phyloP scores from a whole-genome alignment of 1,140 invertebrate genomes.

The Formica exsecta region DNA sequence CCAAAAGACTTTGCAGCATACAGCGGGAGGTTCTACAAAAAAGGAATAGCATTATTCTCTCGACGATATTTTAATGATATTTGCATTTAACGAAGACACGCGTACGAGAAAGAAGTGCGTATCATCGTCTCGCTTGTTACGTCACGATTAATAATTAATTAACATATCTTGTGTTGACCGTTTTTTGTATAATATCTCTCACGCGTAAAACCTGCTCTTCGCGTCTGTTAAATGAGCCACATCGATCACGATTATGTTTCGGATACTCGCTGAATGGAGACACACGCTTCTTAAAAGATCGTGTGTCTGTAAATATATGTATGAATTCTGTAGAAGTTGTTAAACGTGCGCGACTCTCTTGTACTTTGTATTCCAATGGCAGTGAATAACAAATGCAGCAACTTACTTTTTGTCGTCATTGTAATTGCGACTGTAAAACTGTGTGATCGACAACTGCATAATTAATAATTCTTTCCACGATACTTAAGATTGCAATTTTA shows the following conservation, averaged over 20 bases:
- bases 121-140: not conserved
- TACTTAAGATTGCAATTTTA: not conserved
- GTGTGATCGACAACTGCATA: not conserved
- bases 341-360: not conserved
- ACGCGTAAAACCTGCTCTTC: not conserved
- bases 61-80: conserved; percentile 21
- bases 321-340: not conserved
- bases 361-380: not conserved
- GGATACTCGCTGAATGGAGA: conserved; percentile 7
- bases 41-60: conserved; percentile 6
- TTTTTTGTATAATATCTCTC: not conserved
- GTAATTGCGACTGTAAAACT: not conserved
- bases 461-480: not conserved
- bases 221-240: not conserved
- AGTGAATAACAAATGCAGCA: not conserved
- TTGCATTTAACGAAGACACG: conserved; percentile 14
- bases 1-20: not conserved
- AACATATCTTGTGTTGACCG: conserved; percentile 11
- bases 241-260: conserved; percentile 26
- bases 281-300: not conserved
- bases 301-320: not conserved
- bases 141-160: conserved; percentile 35
- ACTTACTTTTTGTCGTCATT: not conserved
- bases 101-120: not conserved
- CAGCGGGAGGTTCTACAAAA: not conserved